These are phyloP conservation scores for Trachemys scripta DNA, from an alignment of 2,113 vertebrate species.

Conservation along the genomic window DNA sequence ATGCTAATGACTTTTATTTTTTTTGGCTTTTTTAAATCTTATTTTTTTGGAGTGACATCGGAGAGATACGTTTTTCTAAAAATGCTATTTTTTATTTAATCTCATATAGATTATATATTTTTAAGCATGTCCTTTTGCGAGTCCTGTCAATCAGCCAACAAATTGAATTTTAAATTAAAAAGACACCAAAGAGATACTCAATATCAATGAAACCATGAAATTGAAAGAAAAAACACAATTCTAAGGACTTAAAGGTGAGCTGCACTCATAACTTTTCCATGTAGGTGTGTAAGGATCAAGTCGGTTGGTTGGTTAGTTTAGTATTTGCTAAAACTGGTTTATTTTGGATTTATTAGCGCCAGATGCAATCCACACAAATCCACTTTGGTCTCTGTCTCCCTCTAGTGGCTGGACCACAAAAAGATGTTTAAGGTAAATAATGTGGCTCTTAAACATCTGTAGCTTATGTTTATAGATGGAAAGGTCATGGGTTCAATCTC, in stretches of 20 bases:
- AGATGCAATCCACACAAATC: neutral
- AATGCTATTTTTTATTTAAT: too few relatives aligned
- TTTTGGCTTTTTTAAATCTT: conserved; percentile 44
- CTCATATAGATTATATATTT: neutral
- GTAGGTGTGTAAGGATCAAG: neutral
- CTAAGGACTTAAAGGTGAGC: neutral
- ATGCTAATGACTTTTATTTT: conserved; percentile 69
- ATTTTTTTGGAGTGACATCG: conserved; percentile 15
- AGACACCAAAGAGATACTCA: neutral
- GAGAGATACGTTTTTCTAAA: neutral
- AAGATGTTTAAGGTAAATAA: neutral
- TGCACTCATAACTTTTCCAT: neutral
- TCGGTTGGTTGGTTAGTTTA: neutral
- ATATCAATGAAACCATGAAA: neutral
- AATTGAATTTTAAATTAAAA: neutral
- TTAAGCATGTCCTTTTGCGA: conserved; percentile 39
- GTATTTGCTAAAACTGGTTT: neutral
- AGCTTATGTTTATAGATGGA: neutral
- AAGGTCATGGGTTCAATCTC: neutral
- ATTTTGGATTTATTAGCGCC: fast-evolving
- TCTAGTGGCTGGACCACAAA: neutral
- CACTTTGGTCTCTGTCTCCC: neutral
- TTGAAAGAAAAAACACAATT: neutral
- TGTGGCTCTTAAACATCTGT: fast-evolving
- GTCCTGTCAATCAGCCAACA: conserved; percentile 60